Evolutionary conservation across 2,113 vertebrate genomes (phyloP), one percentile per base, ranked within the genome.

Genomic region (Platanista minor): DNA sequence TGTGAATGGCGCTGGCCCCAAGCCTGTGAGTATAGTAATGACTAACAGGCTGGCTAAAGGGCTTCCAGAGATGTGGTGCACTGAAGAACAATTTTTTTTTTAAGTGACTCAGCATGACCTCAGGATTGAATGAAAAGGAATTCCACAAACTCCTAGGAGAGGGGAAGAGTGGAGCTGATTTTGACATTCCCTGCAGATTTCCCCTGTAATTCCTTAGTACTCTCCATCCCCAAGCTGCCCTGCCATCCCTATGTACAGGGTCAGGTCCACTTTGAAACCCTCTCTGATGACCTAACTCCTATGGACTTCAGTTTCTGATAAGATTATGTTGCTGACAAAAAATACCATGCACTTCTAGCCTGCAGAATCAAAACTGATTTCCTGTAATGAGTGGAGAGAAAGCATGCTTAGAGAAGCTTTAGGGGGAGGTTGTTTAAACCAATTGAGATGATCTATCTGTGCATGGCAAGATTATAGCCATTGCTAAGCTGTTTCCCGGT

Each of bases 21-120:
- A 71, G 94, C 95, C 97, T 8, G 1, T 57, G 71, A 41, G 46
- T 95, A 69, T 71, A 93, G 92, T 88, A 78, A 97, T 97, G 95
- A 97, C 93, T 97, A 97, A 96, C 74, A 92, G 91, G n/a, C 93
- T 94, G 85, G 57, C 64, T 77, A 61, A 75, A 78, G 59, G 74
- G 46, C 82, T 83, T 92, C 89, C 39, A 66, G 89, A 94, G 91
- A 95, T 91, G 71, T 61, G 82, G 77, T 10, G 3, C 33, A 33
- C 43, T 49, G 90, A 96, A 72, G 87, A 97, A 41, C 43, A 69
- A 39, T 71, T 41, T 77, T 78, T 78, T 78, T 78, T 54, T 36
- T 0, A 9, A 64, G 92, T 97, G 95, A 98, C 77, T 98, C 97
- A 97, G 89, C 91, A 90, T 94, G 86, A 87, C 71, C 59, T 94